Evolutionary conservation across 1,140 invertebrate genomes (phyloP).

Genomic region (Drosophila repleta): DNA sequence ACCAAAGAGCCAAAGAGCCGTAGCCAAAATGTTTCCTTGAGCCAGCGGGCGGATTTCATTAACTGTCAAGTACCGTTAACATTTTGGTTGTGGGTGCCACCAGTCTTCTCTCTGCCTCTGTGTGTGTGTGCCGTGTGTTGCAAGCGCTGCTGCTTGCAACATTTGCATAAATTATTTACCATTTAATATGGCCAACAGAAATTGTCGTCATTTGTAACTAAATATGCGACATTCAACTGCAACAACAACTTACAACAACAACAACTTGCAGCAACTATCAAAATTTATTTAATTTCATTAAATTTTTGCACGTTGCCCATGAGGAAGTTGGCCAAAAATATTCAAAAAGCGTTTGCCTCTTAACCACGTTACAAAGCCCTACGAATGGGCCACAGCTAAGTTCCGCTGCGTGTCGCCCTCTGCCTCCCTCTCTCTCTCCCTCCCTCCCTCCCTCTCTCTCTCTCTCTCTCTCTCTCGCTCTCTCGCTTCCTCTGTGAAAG

Average conservation of each 20-base stretch:
- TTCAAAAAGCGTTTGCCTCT: slow-evolving; percentile 57
- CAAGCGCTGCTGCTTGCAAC: slow-evolving; percentile 61
- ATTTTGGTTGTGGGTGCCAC: slow-evolving; percentile 56
- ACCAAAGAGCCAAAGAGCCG: slow-evolving; percentile 37
- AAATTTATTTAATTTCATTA: slow-evolving; percentile 82
- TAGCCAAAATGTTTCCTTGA: slow-evolving; percentile 66
- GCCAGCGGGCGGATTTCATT: slow-evolving; percentile 79
- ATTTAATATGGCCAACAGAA: slow-evolving; percentile 77
- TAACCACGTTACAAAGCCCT: slow-evolving; percentile 39
- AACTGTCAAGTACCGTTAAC: slow-evolving; percentile 53
- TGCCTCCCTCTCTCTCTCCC: background rate
- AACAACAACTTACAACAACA: slow-evolving; percentile 14
- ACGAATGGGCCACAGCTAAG: slow-evolving; percentile 45
- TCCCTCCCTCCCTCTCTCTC: background rate
- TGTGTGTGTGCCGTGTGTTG: slow-evolving; percentile 5
- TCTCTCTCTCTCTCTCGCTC: background rate
- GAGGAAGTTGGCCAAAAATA: slow-evolving; percentile 64
- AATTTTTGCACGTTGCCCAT: slow-evolving; percentile 74
- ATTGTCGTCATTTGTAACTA: slow-evolving; percentile 81
- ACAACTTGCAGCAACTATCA: slow-evolving; percentile 23
- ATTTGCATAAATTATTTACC: slow-evolving; percentile 80
- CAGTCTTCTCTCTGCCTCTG: no score
- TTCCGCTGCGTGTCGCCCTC: slow-evolving; percentile 20
- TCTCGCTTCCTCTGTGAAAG: slow-evolving; percentile 55
- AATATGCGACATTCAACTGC: slow-evolving; percentile 58